Base-by-base conservation (phyloP, 2,797 vertebrate genomes). In the Remorina albescens region DNA sequence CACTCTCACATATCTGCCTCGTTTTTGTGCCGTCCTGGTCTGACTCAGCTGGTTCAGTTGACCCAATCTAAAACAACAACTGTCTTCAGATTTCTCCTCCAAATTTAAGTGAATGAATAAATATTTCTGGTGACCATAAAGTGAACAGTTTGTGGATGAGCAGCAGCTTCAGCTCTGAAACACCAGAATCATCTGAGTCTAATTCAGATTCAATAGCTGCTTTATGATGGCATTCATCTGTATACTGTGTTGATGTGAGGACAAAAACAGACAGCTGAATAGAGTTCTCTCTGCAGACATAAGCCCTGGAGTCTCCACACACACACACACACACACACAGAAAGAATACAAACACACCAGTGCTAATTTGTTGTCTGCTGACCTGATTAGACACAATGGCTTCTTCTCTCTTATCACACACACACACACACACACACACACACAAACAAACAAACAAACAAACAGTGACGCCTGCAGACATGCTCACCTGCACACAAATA, bases 311-410 rank as follows among this genome's bases (percentile, higher is more conserved):
- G 74, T 49, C 54, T 26, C 26, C 39, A 49, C 44, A 65, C 54
- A 62, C 46, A 63, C 70, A 57, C 39, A 57, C 39, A 23, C 54
- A 39, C 3, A 51, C 65, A 53, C 46, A 55, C 44, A 57, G 36
- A 55, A 32, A 8, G 23, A 68, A 57, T 49, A 65, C 39, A 81
- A 54, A 68, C 69, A 78, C 53, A 55, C 65, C 8, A 47, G 53
- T 67, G 53, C 80, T 67, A 71, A 80, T 86, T 85, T 74, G 62
- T 66, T 68, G 76, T 69, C 71, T 63, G 65, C 83, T 84, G 90
- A 86, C 88, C 86, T 84, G 85, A 85, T 85, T 86, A 83, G 49
- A 82, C 73, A 65, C 67, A 83, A 87, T 84, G 60, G 74, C 72
- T 37, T 67, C 39, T 47, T 42, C 19, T 62, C 58, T 11, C 13